Conservation (phyloP, 2,797 vertebrate genomes). For the Dromococcyx pavoninus region DNA sequence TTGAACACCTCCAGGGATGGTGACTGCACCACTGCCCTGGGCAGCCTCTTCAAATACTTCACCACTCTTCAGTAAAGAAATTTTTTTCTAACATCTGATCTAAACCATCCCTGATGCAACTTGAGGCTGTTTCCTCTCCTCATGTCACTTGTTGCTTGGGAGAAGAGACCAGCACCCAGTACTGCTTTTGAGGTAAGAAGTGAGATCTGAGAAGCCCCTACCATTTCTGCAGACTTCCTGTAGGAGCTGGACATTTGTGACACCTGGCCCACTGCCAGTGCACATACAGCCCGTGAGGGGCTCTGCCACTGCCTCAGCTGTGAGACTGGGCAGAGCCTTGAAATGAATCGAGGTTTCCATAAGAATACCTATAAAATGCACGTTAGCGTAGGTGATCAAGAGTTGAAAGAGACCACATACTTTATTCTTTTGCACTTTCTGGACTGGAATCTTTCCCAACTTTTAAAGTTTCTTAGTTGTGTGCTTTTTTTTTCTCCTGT, state of each 20-base stretch:
- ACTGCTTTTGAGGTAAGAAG: neutral
- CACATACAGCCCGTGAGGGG: fast-evolving
- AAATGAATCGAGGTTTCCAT: neutral
- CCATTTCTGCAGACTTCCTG: neutral
- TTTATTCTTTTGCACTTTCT: neutral
- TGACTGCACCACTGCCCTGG: no score
- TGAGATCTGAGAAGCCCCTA: neutral
- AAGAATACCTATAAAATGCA: neutral
- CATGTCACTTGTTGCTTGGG: no score
- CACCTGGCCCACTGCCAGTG: fast-evolving
- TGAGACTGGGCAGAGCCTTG: neutral
- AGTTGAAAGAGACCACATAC: neutral
- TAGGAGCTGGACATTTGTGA: neutral
- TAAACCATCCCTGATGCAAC: no score
- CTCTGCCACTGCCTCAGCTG: neutral
- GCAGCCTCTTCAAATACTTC: no score
- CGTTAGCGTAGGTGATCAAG: neutral
- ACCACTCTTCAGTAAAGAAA: no score
- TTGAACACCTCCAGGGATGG: no score
- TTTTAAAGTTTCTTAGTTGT: neutral
- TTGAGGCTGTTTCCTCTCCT: no score
- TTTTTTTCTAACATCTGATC: no score
- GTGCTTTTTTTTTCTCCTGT: neutral
- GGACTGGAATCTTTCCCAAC: neutral
- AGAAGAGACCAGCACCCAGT: no score